phyloP scores from a whole-genome alignment of 1,140 invertebrate genomes.

The Streblospio benedicti region DNA sequence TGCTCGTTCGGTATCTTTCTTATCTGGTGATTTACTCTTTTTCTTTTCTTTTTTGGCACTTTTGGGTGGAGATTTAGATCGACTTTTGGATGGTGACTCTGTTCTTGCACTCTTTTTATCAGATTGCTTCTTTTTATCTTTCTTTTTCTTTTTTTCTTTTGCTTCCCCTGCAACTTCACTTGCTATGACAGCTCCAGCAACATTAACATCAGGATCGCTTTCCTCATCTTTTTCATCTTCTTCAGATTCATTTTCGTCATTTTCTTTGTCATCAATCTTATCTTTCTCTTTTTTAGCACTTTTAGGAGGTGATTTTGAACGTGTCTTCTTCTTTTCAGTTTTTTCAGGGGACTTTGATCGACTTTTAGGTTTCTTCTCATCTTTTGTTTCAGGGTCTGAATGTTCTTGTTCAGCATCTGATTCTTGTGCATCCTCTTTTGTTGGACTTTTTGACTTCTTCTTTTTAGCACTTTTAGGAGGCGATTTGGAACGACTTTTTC shows the following conservation, averaged over 20 bases:
- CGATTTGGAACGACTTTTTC: not conserved
- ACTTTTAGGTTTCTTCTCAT: not conserved
- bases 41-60: not conserved
- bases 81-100: not conserved
- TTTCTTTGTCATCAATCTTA: slow-evolving; percentile 17
- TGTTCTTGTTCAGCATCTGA: no score
- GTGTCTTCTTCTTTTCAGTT: not conserved
- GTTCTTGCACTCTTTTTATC: not conserved
- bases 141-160: slow-evolving; percentile 13
- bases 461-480: slow-evolving; percentile 5
- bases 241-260: slow-evolving; percentile 18
- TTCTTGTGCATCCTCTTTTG: slow-evolving; percentile 15
- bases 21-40: slow-evolving; percentile 1
- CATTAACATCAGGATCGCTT: slow-evolving; percentile 4
- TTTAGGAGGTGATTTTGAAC: not conserved
- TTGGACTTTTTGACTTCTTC: slow-evolving; percentile 14
- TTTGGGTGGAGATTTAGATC: not conserved
- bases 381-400: slow-evolving; percentile 4
- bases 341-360: slow-evolving; percentile 8
- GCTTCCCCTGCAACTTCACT: slow-evolving; percentile 9
- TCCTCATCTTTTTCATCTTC: slow-evolving; percentile 15
- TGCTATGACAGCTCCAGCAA: not conserved
- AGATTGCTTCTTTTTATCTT: slow-evolving; percentile 34
- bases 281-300: slow-evolving; percentile 11
- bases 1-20: slow-evolving; percentile 4